Evolutionary conservation across 1,140 invertebrate species (phyloP).

Genomic region (Drosophila novamexicana): DNA sequence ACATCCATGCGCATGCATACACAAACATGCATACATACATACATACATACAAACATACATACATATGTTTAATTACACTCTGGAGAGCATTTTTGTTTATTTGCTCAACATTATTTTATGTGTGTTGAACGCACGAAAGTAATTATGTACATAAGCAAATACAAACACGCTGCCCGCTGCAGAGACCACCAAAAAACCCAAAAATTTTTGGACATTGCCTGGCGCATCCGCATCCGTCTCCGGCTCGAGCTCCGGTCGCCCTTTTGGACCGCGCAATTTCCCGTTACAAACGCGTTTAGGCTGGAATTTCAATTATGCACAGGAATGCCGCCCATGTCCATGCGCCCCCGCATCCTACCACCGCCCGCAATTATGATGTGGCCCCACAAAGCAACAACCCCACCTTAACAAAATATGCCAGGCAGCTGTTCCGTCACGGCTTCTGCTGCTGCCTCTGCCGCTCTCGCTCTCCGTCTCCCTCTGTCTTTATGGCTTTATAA

Average conservation of each 20-base stretch:
- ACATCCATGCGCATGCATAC: background rate
- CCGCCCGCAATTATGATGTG: slow-evolving; percentile 68
- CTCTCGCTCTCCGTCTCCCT: background rate
- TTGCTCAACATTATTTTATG: slow-evolving; percentile 22
- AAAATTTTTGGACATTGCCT: slow-evolving; percentile 34
- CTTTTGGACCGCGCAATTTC: slow-evolving; percentile 75
- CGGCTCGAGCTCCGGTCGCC: slow-evolving; percentile 15
- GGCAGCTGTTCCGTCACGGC: slow-evolving; percentile 31
- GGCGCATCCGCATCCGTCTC: slow-evolving; percentile 58
- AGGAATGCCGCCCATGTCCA: slow-evolving; percentile 54
- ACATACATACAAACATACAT: background rate
- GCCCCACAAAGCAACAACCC: slow-evolving; percentile 50
- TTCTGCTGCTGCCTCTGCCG: slow-evolving; percentile 3
- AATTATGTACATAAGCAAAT: slow-evolving; percentile 24
- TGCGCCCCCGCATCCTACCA: background rate
- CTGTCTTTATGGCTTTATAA: slow-evolving; percentile 42
- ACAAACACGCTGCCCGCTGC: slow-evolving; percentile 17
- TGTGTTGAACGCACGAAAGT: slow-evolving; percentile 23
- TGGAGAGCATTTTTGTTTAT: slow-evolving; percentile 39
- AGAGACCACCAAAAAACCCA: slow-evolving; percentile 17
- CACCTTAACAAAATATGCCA: slow-evolving; percentile 59
- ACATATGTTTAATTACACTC: slow-evolving; percentile 47
- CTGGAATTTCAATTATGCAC: slow-evolving; percentile 82
- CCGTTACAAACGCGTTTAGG: slow-evolving; percentile 79
- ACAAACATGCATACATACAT: background rate